Evolutionary conservation across 2,113 vertebrate genomes (phyloP).

Genomic region (Dasyurus viverrinus): DNA sequence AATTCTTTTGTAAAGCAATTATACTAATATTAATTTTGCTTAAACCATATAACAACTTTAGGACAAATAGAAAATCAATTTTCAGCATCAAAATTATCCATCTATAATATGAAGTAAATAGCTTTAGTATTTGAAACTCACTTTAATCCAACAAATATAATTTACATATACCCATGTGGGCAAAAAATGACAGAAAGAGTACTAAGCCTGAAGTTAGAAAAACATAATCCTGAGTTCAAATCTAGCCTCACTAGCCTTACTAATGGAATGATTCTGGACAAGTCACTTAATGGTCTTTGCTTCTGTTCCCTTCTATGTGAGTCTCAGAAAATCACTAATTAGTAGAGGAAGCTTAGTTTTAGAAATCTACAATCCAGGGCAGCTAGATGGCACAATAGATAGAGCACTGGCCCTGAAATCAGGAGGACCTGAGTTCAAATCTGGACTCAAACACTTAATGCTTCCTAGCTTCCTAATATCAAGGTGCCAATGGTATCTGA

Average conservation of each 20-base stretch:
- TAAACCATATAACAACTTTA: constrained; percentile 61
- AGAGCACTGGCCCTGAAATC: too few species aligned
- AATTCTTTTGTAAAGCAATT: constrained; percentile 66
- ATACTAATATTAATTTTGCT: constrained; percentile 62
- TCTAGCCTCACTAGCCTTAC: too few species aligned
- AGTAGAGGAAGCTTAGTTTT: background rate
- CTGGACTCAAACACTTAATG: too few species aligned
- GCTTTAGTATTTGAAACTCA: background rate
- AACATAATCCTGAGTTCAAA: background rate
- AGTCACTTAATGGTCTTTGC: too few species aligned
- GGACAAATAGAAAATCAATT: constrained; percentile 55
- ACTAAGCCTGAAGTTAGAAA: background rate
- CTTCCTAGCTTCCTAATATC: too few species aligned
- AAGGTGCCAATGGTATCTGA: too few species aligned
- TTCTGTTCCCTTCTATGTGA: too few species aligned
- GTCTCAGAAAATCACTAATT: too few species aligned
- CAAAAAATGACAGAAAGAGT: too few species aligned
- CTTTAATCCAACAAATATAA: background rate
- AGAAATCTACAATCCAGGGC: accelerated
- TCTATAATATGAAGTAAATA: constrained; percentile 46
- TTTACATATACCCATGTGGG: background rate
- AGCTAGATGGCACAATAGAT: too few species aligned
- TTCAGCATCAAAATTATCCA: constrained; percentile 26
- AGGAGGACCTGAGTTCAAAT: too few species aligned
- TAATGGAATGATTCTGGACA: too few species aligned